Base-by-base conservation (phyloP, 2,113 vertebrate species). In the Orientallactaga bullata region DNA sequence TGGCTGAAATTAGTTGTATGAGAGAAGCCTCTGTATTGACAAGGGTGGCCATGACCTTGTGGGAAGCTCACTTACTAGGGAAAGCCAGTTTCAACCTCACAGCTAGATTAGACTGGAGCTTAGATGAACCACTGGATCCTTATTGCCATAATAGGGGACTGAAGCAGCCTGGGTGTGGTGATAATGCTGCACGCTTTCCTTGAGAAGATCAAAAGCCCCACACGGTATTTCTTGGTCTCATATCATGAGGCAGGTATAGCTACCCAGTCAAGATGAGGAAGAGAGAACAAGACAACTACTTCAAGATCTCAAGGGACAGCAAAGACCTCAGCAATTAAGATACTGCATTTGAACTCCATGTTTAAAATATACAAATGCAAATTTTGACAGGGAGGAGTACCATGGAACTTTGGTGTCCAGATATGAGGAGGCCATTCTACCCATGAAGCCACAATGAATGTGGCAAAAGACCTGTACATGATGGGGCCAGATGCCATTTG, bases 1-100 rank as follows among this genome's bases (percentile, higher is more conserved):
- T 39, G 77, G 88, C 66, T 93, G 94, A 94, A 92, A 84, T 94
- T n/a, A 86, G 24, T 13, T 55, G 65, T 18, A 2, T 10, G 21
- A 61, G 39, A 76, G 47, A 26, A 82, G 60, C 39, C 28, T 35
- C 66, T 72, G 18, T 1, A 0, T 32, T 76, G n/a, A 5, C 47
- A 51, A 91, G 66, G 39, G 13, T 47, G 58, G 17, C 60, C 35
- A 1, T 76, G 63, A 71, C 78, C 51, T 47, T 35, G 0, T 66
- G 30, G 7, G 8, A 26, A 6, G 0, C 0, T 28, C 66, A 63
- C n/a, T 26, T 76, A 80, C 2, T 35, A 30, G 42, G 7, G 16
- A 88, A 79, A 42, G 26, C 47, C 42, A 35, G 0, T 47, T 80
- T 60, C 77, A 2, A 80, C 28, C 55, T 68, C 21, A 23, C 18